Evolutionary conservation across 1,140 invertebrate species (phyloP), one percentile per base, ranked within the genome.

Genomic region (Ditylenchus dipsaci): DNA sequence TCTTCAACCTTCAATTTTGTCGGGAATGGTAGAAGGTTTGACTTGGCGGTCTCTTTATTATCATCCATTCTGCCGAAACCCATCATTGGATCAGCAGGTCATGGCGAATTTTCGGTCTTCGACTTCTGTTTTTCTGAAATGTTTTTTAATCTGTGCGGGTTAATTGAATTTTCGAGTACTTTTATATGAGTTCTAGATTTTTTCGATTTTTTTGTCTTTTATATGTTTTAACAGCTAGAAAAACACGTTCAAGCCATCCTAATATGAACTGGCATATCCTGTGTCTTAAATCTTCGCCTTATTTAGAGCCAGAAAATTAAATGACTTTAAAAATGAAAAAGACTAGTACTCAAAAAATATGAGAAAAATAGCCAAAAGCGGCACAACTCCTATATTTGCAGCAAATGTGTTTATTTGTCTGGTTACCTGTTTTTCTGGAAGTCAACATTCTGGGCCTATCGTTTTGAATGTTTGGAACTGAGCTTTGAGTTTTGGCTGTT

Each of bases 51-150:
- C 23, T 26, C n/a, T 21, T 65, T 29, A 11, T 45, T 15, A 56
- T 57, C 27, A 13, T 30, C 19, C 27, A 23, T 33, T 21, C 53
- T 23, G 0, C 71, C 71, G 30, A 73, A 73, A 15, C 71, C 71
- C 62, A 73, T 65, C 71, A 73, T 73, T 33, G 71, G 71, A 66
- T 73, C 71, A 43, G 38, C 30, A 15, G 29, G 8, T 30, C n/a
- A 53, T 53, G 15, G 15, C n/a, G 49, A 26, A 17, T 3, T 53
- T 53, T 53, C 15, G n/a, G 49, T 19, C n/a, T 19, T 8, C 49
- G 49, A 15, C 49, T 53, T 53, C 15, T 38, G 33, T 38, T 38
- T 11, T 38, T 38, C 33, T 38, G 33, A 38, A 38, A 38, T 5
- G 33, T 3, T 53, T 26, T 53, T 19, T 53, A 53, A 53, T 17